phyloP scores from a whole-genome alignment of 2,797 vertebrate genomes.

The Erpetoichthys calabaricus region DNA sequence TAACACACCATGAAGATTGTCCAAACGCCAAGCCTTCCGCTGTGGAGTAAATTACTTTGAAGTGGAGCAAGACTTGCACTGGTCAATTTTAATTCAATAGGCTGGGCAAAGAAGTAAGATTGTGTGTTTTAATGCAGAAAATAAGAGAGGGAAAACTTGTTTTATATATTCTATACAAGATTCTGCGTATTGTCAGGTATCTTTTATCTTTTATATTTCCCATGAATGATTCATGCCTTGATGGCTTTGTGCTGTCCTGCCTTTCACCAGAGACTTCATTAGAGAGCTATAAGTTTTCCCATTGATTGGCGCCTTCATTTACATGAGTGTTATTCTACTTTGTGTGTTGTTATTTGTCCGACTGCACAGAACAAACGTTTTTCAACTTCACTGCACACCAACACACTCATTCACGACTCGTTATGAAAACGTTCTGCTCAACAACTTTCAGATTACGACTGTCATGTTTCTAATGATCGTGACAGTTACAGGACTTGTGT shows the following conservation, averaged over 20 bases:
- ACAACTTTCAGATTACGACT: too few species aligned
- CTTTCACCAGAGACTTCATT: slow-evolving; percentile 72
- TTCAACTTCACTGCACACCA: slow-evolving; percentile 4
- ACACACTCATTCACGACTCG: neutral
- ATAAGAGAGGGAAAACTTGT: slow-evolving; percentile 74
- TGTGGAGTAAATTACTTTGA: slow-evolving; percentile 79
- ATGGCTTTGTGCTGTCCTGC: slow-evolving; percentile 63
- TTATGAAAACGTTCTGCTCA: too few species aligned
- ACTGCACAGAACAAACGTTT: slow-evolving; percentile 35
- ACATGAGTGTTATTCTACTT: slow-evolving; percentile 47
- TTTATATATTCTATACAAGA: slow-evolving; percentile 79
- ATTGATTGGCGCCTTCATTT: slow-evolving; percentile 64
- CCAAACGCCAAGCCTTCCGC: slow-evolving; percentile 73
- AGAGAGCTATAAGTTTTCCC: slow-evolving; percentile 68
- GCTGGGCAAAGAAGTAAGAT: slow-evolving; percentile 62
- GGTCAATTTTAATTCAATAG: slow-evolving; percentile 81
- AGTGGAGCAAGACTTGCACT: slow-evolving; percentile 72
- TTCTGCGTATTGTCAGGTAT: slow-evolving; percentile 75
- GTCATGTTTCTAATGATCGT: too few species aligned
- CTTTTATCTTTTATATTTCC: slow-evolving; percentile 88
- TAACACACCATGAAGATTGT: slow-evolving; percentile 85
- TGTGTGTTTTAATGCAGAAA: slow-evolving; percentile 70
- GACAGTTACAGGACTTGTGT: too few species aligned
- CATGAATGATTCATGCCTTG: slow-evolving; percentile 85
- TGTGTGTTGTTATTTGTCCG: slow-evolving; percentile 50